Conservation (phyloP, 2,113 vertebrate species). For the Baryphthengus martii region DNA sequence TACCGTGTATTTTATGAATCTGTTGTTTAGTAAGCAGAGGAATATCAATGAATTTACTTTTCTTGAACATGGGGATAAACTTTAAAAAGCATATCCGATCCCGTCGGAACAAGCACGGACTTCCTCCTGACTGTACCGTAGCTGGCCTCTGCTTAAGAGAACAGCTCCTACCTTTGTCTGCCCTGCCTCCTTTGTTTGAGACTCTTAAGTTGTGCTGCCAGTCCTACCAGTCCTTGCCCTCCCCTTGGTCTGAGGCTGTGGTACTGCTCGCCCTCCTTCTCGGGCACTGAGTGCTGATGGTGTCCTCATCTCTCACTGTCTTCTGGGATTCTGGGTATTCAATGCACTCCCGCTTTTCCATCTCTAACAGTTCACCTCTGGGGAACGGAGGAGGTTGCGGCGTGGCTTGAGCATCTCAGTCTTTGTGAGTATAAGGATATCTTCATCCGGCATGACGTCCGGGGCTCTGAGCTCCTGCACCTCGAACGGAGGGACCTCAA, state of each 20-base stretch:
- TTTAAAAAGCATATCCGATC: not conserved
- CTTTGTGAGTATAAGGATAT: constrained; percentile 97
- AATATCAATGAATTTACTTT: not conserved
- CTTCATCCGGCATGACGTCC: constrained; percentile 94
- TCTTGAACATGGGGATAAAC: not conserved
- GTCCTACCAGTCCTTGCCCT: not conserved
- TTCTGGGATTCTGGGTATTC: constrained; percentile 74
- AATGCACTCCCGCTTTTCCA: constrained; percentile 76
- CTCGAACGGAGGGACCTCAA: constrained; percentile 98
- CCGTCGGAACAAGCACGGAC: not conserved
- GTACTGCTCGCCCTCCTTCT: not conserved
- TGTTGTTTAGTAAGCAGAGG: not conserved
- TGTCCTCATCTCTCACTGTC: constrained; percentile 26
- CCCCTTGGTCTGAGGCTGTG: not conserved
- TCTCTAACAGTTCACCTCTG: constrained; percentile 92
- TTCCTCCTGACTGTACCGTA: not conserved
- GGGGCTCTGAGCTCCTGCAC: constrained; percentile 93
- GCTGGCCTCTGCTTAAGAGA: constrained; percentile 49
- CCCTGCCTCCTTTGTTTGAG: not conserved
- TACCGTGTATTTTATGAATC: not conserved
- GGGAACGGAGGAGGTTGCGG: constrained; percentile 95
- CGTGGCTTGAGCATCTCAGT: constrained; percentile 95
- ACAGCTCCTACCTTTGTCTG: not conserved
- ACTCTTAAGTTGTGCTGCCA: not conserved
- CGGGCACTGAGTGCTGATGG: not conserved